Conservation (phyloP, 2,113 vertebrate genomes). For the Elephas maximus region DNA sequence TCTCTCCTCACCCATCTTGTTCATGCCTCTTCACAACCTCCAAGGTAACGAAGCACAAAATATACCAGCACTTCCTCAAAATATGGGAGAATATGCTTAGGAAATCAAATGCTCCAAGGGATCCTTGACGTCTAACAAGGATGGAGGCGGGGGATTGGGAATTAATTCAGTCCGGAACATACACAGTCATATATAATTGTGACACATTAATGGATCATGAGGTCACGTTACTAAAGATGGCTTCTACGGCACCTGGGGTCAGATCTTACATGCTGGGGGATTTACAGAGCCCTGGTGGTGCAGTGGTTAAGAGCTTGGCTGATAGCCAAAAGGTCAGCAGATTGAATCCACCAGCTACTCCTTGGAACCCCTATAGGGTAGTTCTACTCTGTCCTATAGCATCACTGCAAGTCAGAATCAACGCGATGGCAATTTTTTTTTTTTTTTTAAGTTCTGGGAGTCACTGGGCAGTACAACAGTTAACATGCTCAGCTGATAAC, state of each 20-base stretch:
- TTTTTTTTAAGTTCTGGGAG: neutral
- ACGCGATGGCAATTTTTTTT: no score
- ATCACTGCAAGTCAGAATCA: no score
- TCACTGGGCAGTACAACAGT: neutral
- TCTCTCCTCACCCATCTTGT: neutral
- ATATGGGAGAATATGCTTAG: neutral
- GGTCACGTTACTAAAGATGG: neutral
- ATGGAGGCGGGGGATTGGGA: no score
- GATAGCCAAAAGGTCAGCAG: no score
- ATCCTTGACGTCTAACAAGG: neutral
- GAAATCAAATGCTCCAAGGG: neutral
- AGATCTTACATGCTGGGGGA: neutral
- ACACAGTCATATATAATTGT: neutral
- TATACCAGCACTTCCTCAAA: neutral
- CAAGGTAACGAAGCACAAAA: neutral
- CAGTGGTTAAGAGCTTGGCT: no score
- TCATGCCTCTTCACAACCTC: neutral
- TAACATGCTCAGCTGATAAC: neutral
- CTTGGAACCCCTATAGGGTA: no score
- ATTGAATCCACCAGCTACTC: no score
- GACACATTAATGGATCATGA: neutral
- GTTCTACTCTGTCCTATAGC: no score
- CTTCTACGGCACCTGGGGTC: neutral
- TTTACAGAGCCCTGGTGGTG: no score
- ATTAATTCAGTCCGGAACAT: neutral